Conservation (phyloP, 1,140 invertebrate genomes). For the Pogonognathellus flavescens region DNA sequence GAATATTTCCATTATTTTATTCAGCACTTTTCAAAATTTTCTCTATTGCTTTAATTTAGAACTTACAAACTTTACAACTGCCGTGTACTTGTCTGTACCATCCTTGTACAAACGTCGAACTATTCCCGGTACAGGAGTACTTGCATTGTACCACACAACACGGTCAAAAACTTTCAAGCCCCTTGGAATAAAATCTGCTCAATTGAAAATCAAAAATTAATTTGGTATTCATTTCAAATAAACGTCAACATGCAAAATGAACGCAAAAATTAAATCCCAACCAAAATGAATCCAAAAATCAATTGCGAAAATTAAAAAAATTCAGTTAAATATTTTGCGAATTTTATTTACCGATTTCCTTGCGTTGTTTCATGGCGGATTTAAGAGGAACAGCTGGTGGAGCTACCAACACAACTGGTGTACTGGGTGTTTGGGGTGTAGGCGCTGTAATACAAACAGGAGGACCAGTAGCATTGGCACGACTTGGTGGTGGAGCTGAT, state of each 20-base stretch:
- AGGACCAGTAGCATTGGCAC: background rate
- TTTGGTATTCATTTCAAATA: background rate
- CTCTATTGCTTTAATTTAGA: no score
- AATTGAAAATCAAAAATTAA: background rate
- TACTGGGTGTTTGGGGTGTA: background rate
- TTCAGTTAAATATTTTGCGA: background rate
- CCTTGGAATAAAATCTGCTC: slow-evolving; percentile 46
- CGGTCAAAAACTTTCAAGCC: slow-evolving; percentile 54
- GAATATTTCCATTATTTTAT: no score
- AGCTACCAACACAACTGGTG: background rate
- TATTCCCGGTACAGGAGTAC: slow-evolving; percentile 49
- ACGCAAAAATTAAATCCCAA: no score
- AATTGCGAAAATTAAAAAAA: background rate
- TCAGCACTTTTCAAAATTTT: no score
- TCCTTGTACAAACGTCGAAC: slow-evolving; percentile 53
- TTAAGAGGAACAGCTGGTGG: slow-evolving; percentile 45
- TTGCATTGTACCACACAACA: slow-evolving; percentile 56
- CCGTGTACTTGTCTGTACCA: slow-evolving; percentile 57
- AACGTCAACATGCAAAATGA: no score
- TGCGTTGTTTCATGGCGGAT: slow-evolving; percentile 60
- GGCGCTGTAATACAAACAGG: slow-evolving; percentile 23
- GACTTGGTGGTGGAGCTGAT: slow-evolving; percentile 31
- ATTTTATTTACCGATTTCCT: slow-evolving; percentile 54
- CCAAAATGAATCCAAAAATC: background rate
- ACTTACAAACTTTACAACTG: slow-evolving; percentile 59